Base-by-base conservation (phyloP, 2,888 invertebrate genomes). In the Eupithecia subfuscata region DNA sequence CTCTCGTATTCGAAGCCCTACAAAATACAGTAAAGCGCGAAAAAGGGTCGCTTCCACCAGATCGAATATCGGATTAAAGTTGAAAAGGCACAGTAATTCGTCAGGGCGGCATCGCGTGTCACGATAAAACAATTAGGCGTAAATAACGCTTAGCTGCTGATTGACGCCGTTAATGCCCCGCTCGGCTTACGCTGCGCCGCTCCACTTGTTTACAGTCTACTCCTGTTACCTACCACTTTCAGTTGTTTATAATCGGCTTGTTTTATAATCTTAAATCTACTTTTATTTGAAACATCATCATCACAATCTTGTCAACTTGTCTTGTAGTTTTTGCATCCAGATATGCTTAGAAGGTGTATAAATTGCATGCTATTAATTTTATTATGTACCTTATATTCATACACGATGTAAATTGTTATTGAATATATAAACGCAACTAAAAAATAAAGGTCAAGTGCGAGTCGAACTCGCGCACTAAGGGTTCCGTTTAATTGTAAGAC, bases 1-100 rank as follows among this genome's bases (percentile, higher is more conserved):
- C 52, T n/a, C 3, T 2, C 11, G 11, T 22, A 56, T 60, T 14
- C 12, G 60, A 60, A 60, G 25, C 60, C 14, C 60, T 25, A 25
- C 52, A 56, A 56, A 56, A 56, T 22, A 56, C 60, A 60, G 60
- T 60, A 14, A 14, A 60, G 60, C 60, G 60, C 25, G 60, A 60
- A 25, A 60, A 60, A 60, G 14, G 12, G 60, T 25, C 22, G 25
- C 25, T 14, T 25, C 25, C 6, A 25, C 14, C 60, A 60, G 25
- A 60, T 60, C 60, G 11, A 60, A 60, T 60, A 60, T 25, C 60
- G 6, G 60, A 60, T 60, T 60, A 60, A 60, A 56, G 56, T 56
- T 56, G 22, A 56, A 56, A 56, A 60, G 60, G 25, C 60, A 25
- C 25, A 25, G 60, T 60, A 64, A 64, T 64, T 22, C 34, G 64